A percentile compares a stretch with the other conserved stretches of the same genome.
Conservation (phyloP, 2,113 vertebrate species). For the Eurystomus gularis region DNA sequence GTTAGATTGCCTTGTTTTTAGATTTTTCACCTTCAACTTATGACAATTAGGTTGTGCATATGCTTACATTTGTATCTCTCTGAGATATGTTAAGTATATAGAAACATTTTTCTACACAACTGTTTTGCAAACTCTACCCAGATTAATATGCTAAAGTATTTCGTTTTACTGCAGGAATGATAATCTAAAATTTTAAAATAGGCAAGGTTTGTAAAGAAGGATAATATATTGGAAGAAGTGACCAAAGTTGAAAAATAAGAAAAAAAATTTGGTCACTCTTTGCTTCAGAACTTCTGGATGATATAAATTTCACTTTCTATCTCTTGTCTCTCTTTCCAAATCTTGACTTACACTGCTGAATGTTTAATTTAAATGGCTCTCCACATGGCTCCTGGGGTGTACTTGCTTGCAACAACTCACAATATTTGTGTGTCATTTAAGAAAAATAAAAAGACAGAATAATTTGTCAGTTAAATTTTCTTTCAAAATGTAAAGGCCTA, state of each 20-base stretch:
- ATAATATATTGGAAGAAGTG: neutral
- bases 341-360: neutral
- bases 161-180: neutral
- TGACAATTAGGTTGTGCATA: neutral
- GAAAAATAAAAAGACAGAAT: neutral
- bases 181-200: neutral
- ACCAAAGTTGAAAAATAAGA: neutral
- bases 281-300: neutral
- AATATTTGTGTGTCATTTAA: neutral
- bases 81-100: neutral
- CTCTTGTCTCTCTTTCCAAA: neutral
- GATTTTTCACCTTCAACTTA: neutral
- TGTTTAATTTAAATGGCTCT: neutral
- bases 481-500: neutral
- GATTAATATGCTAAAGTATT: neutral
- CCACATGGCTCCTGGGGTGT: neutral
- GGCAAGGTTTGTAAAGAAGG: neutral
- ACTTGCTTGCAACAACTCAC: neutral
- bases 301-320: neutral
- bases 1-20: neutral
- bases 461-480: neutral
- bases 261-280: neutral
- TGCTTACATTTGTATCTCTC: neutral
- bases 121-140: neutral
- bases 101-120: neutral